Percentiles rank a stretch among this genome's conserved stretches.
Evolutionary conservation across 30 jellyfish, hydroid and myxozoan species (phyloP).

Genomic region (Turritopsis dohrnii): DNA sequence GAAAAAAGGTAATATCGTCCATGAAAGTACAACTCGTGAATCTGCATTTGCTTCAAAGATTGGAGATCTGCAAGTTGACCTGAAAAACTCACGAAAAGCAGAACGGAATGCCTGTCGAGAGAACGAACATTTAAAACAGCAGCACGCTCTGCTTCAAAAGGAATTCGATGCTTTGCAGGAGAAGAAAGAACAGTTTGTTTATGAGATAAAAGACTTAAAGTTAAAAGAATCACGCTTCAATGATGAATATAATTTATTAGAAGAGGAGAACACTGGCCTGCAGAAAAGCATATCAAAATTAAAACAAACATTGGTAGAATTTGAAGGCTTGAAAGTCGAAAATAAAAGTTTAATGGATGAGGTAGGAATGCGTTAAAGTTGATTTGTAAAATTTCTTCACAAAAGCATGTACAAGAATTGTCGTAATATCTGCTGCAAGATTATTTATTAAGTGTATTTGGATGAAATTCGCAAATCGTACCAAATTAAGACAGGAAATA

Average conservation of each 20-base stretch:
- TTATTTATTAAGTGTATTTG: too few species aligned
- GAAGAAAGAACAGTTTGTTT: constrained; percentile 48
- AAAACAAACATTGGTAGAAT: constrained; percentile 79
- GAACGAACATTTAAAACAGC: constrained; percentile 49
- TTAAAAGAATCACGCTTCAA: constrained; percentile 46
- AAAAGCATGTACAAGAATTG: too few species aligned
- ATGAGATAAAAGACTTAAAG: constrained; percentile 47
- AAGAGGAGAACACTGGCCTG: constrained; percentile 73
- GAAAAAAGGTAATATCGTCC: constrained; percentile 58
- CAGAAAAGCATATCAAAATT: constrained; percentile 70
- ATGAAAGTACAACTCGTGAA: constrained; percentile 87
- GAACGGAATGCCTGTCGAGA: constrained; percentile 57
- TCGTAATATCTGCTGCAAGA: too few species aligned
- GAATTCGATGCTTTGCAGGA: constrained; percentile 42
- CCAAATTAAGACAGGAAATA: not conserved
- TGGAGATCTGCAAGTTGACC: constrained; percentile 51
- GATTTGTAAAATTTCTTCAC: not conserved
- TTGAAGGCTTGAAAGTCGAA: constrained; percentile 92
- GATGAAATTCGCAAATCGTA: not conserved
- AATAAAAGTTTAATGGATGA: constrained; percentile 83
- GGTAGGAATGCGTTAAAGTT: constrained; percentile 10
- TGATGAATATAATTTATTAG: constrained; percentile 76
- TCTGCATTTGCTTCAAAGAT: constrained; percentile 42
- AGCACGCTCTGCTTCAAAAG: constrained; percentile 37
- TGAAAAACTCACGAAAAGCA: constrained; percentile 39